phyloP scores from a whole-genome alignment of 2,888 invertebrate species.

The Pecten maximus region DNA sequence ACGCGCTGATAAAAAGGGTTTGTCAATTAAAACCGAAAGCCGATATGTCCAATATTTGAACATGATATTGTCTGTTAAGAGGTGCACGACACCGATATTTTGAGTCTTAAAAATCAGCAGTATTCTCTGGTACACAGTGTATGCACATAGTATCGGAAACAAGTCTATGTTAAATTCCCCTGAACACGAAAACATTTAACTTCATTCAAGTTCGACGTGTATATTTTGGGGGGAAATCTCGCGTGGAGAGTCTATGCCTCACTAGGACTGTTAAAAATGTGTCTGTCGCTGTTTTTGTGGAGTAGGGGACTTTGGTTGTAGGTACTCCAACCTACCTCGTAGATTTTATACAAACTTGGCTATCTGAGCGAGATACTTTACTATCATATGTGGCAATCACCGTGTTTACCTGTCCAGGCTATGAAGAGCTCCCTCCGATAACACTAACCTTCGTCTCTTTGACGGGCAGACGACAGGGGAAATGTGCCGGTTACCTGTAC shows the following conservation, averaged over 20 bases:
- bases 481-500: not conserved
- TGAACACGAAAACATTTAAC: not conserved
- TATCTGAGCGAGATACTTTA: not conserved
- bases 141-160: not conserved
- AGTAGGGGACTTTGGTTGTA: not conserved
- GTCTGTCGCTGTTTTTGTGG: not conserved
- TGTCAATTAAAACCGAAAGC: constrained; percentile 12
- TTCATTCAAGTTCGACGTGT: not conserved
- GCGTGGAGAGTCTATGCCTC: not conserved
- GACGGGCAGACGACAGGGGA: not conserved
- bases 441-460: too few relatives aligned
- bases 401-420: not conserved
- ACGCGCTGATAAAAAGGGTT: not conserved
- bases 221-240: too few relatives aligned
- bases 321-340: not conserved
- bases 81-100: not conserved
- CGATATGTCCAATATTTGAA: constrained; percentile 23
- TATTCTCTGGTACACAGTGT: not conserved
- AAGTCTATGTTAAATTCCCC: not conserved
- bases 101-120: not conserved
- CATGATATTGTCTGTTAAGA: not conserved
- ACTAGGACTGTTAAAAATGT: not conserved
- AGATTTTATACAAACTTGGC: not conserved
- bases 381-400: not conserved
- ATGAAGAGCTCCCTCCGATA: constrained; percentile 9